Conservation (phyloP, 2,888 invertebrate genomes). For the Lasioglossum zephyrum region DNA sequence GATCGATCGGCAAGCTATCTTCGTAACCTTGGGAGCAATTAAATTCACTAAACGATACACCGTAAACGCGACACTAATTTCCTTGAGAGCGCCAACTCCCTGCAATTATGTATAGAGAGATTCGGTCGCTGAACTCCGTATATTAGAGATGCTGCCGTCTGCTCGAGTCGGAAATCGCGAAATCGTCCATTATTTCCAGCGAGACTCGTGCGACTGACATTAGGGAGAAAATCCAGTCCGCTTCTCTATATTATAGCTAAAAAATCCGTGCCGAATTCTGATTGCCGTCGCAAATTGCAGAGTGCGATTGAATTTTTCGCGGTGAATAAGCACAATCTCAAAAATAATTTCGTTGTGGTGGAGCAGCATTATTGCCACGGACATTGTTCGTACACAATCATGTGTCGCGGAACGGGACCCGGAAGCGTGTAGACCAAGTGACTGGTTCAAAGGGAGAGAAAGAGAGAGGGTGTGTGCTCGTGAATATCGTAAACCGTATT, state of each 20-base stretch:
- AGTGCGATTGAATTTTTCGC: no score
- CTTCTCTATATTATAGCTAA: no score
- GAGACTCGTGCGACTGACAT: background rate
- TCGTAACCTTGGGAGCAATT: constrained; percentile 29
- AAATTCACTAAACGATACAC: constrained; percentile 35
- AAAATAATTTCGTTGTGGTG: background rate
- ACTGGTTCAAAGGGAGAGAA: background rate
- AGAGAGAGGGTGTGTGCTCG: background rate
- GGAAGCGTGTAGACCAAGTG: background rate
- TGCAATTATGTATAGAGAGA: constrained; percentile 10
- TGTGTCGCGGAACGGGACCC: background rate
- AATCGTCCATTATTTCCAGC: background rate
- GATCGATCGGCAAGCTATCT: constrained; percentile 38
- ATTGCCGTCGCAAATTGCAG: no score
- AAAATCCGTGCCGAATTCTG: no score
- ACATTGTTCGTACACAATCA: background rate
- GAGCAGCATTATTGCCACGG: background rate
- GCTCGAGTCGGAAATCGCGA: background rate
- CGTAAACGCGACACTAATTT: constrained; percentile 37
- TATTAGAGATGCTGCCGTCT: background rate
- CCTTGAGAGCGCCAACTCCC: background rate
- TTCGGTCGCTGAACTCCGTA: background rate
- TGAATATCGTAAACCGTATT: background rate
- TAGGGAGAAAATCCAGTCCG: background rate
- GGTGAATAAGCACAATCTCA: background rate